Conservation (phyloP, 2,797 vertebrate genomes). For the Propithecus deckenii region DNA sequence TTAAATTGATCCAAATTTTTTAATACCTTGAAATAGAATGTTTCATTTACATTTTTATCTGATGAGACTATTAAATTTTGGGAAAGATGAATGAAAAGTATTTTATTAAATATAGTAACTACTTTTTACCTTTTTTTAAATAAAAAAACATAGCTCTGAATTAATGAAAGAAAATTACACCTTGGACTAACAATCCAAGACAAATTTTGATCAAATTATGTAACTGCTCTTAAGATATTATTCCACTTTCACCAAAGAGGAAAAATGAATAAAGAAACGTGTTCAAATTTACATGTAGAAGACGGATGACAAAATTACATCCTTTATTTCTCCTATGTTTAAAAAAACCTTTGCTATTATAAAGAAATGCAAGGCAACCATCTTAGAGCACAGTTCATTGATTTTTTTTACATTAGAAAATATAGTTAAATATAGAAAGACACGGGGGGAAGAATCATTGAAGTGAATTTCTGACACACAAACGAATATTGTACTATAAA, state of each 20-base stretch:
- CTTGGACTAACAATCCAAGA: not conserved
- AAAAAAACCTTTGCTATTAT: not conserved
- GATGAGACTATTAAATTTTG: not conserved
- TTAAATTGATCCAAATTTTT: not conserved
- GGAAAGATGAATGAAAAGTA: not conserved
- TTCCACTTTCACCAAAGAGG: not conserved
- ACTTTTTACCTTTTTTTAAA: not conserved
- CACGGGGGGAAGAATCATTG: not conserved
- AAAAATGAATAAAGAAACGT: not conserved
- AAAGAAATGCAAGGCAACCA: not conserved
- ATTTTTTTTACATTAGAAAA: not conserved
- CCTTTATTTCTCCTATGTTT: not conserved
- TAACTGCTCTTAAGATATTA: not conserved
- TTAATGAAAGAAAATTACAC: not conserved
- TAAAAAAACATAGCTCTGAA: not conserved
- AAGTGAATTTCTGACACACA: not conserved
- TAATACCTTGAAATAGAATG: not conserved
- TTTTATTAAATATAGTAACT: not conserved
- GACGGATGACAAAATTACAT: not conserved
- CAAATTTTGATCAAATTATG: constrained; percentile 27
- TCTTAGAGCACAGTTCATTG: not conserved
- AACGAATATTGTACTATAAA: not conserved
- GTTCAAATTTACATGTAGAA: not conserved
- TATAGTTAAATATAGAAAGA: not conserved
- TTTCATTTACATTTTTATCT: constrained; percentile 10